Conservation (phyloP, 2,888 invertebrate species). For the Cheilosia pagana region DNA sequence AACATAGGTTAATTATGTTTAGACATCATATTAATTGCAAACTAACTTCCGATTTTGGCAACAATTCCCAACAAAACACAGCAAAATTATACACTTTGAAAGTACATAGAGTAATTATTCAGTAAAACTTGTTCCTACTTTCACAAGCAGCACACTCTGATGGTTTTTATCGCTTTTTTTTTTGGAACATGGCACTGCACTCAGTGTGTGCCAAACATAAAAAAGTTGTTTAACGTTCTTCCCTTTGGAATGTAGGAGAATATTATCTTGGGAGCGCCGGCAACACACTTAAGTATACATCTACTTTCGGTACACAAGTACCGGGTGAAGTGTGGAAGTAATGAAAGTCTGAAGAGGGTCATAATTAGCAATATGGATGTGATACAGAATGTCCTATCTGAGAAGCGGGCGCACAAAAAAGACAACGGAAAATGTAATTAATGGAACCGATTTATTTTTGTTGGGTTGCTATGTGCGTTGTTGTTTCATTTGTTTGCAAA, state of each 20-base stretch:
- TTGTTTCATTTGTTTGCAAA: no score
- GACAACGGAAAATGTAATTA: neutral
- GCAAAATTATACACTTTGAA: neutral
- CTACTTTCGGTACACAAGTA: constrained; percentile 34
- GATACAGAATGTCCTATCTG: constrained; percentile 16
- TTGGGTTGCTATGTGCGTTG: no score
- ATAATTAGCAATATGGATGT: constrained; percentile 40
- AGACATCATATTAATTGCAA: no score
- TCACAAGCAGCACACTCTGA: constrained; percentile 39
- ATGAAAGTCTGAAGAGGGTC: constrained; percentile 50
- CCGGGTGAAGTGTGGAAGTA: constrained; percentile 54
- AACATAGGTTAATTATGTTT: no score
- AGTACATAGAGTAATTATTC: constrained; percentile 1
- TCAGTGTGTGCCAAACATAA: constrained; percentile 38
- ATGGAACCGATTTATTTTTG: no score
- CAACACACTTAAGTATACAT: constrained; percentile 5
- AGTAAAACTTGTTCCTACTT: constrained; percentile 27
- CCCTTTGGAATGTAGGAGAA: constrained; percentile 16
- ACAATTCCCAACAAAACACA: neutral
- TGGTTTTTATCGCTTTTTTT: constrained; percentile 64
- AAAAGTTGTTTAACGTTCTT: constrained; percentile 27
- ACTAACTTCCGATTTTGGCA: neutral
- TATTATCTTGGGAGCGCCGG: constrained; percentile 4
- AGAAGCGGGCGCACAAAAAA: neutral
- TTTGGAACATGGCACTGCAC: constrained; percentile 57